Percentiles rank a stretch among this genome's conserved stretches.
These are phyloP conservation scores for Chionoecetes opilio DNA, from an alignment of 1,140 invertebrate genomes.

Conservation along the genomic window DNA sequence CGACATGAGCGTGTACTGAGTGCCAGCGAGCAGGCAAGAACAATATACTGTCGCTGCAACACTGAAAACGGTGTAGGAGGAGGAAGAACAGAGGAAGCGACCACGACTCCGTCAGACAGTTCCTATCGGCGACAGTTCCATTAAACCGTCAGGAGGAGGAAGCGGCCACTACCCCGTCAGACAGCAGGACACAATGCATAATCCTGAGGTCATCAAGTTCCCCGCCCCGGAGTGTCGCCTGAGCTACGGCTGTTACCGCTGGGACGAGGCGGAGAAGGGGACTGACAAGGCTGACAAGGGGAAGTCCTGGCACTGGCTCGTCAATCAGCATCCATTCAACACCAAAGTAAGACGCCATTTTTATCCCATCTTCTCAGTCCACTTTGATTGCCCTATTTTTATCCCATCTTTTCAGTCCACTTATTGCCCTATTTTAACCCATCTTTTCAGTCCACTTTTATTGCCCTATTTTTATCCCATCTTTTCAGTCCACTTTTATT, in stretches of 20 bases:
- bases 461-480: background rate
- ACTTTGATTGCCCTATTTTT: background rate
- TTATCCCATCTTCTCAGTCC: background rate
- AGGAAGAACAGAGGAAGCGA: no score
- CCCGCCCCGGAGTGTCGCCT: slow-evolving; percentile 39
- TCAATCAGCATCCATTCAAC: slow-evolving; percentile 56
- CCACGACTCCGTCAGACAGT: no score
- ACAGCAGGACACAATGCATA: background rate
- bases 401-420: no score
- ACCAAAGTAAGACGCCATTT: slow-evolving; percentile 9
- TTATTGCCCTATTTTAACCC: background rate
- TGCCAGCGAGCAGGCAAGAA: no score
- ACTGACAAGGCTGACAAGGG: background rate
- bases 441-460: background rate
- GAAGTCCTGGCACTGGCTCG: background rate
- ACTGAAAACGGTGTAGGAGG: no score
- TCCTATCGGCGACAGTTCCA: no score
- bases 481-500: background rate
- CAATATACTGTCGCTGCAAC: no score
- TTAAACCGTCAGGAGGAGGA: no score
- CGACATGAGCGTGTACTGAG: no score
- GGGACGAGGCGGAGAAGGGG: background rate
- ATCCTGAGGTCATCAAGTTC: slow-evolving; percentile 50
- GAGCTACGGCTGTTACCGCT: slow-evolving; percentile 30
- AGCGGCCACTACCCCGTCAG: no score